A percentile compares a stretch with the other conserved stretches of the same genome.
phyloP scores from a whole-genome alignment of 2,888 invertebrate species.

The Drosophila trichaetosa region DNA sequence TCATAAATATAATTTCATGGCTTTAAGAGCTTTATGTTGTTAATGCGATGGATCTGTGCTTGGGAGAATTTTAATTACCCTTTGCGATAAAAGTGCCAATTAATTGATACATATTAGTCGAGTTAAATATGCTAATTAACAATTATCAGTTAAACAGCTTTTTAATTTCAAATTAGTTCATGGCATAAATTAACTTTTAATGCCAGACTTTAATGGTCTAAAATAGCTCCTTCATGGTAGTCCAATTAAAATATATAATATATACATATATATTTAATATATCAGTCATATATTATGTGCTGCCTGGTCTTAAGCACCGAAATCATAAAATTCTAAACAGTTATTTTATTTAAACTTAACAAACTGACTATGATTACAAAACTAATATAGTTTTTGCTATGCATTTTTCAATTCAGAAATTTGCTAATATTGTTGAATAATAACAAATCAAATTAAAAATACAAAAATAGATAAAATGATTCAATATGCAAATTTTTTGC shows the following conservation, averaged over 20 bases:
- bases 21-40: slow-evolving; percentile 11
- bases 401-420: neutral
- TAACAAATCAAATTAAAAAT: neutral
- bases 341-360: neutral
- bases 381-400: neutral
- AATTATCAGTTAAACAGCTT: neutral
- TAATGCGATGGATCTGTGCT: neutral
- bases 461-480: too few species aligned
- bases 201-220: neutral
- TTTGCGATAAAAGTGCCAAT: slow-evolving; percentile 4
- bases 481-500: neutral
- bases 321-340: neutral
- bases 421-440: neutral
- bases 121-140: slow-evolving; percentile 17
- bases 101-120: slow-evolving; percentile 14
- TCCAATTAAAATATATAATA: neutral
- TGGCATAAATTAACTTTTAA: neutral
- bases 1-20: slow-evolving; percentile 17
- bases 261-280: neutral
- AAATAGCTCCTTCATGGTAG: neutral
- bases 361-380: neutral
- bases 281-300: neutral
- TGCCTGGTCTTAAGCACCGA: neutral
- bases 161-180: neutral
- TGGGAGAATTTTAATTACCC: slow-evolving; percentile 13